Percentiles rank a stretch among this genome's conserved stretches.
Evolutionary conservation across 2,888 invertebrate genomes (phyloP).

Genomic region (Caenorhabditis panamensis): DNA sequence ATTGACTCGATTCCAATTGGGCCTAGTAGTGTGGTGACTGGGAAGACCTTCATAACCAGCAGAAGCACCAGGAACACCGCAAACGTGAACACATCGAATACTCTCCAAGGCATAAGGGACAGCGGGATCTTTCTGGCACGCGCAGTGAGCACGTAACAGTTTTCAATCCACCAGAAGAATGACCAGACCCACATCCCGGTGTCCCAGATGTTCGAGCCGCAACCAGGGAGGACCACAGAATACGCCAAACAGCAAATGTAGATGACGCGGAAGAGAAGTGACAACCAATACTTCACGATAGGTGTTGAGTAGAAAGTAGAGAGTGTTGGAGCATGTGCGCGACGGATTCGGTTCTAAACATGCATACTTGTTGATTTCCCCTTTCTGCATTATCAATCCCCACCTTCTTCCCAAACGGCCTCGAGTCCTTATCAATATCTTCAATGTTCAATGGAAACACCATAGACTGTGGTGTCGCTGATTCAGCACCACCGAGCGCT

Average conservation of each 20-base stretch:
- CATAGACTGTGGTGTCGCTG: slow-evolving; percentile 70
- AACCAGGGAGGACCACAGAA: slow-evolving; percentile 81
- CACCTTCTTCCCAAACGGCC: slow-evolving; percentile 47
- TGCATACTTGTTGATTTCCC: too few species aligned
- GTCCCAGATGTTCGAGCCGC: slow-evolving; percentile 82
- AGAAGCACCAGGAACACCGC: slow-evolving; percentile 68
- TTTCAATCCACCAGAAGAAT: slow-evolving; percentile 76
- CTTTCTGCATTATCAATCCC: too few species aligned
- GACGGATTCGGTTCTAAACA: slow-evolving; percentile 62
- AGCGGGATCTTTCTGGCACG: slow-evolving; percentile 62
- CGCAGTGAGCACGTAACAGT: slow-evolving; percentile 68
- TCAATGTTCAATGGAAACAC: slow-evolving; percentile 69
- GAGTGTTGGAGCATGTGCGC: slow-evolving; percentile 70
- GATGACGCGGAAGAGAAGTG: slow-evolving; percentile 80
- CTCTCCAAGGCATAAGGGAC: slow-evolving; percentile 69
- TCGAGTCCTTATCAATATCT: slow-evolving; percentile 59
- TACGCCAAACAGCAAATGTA: slow-evolving; percentile 75
- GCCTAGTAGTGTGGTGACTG: slow-evolving; percentile 38
- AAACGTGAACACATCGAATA: slow-evolving; percentile 70
- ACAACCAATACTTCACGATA: slow-evolving; percentile 83
- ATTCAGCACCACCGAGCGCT: slow-evolving; percentile 59
- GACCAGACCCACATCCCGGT: slow-evolving; percentile 81
- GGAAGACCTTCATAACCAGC: slow-evolving; percentile 67
- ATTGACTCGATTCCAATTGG: slow-evolving; percentile 56
- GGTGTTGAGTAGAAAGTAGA: slow-evolving; percentile 82